phyloP scores from a whole-genome alignment of 2,888 invertebrate genomes.

The Agapetus fuscipes region DNA sequence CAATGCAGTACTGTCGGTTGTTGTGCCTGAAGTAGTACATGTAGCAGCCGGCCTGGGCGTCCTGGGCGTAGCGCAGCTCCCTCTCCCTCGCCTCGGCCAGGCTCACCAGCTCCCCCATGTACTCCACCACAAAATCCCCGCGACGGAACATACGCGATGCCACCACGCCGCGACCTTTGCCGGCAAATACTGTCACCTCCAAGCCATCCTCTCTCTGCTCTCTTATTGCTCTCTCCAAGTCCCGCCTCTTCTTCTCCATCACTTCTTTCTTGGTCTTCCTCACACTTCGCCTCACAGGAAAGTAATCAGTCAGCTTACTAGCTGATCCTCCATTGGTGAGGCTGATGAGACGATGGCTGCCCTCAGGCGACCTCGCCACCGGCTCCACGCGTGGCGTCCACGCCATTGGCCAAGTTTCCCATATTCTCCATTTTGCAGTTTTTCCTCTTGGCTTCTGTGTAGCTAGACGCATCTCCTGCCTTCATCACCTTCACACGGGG shows the following conservation, averaged over 20 bases:
- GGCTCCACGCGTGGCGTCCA: conserved; percentile 1
- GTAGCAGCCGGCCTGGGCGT: conserved; percentile 88
- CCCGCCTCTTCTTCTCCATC: conserved; percentile 73
- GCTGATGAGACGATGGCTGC: too few relatives aligned
- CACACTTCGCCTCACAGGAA: conserved; percentile 77
- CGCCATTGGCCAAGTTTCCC: conserved; percentile 11
- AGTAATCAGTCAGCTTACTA: conserved; percentile 81
- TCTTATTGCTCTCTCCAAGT: conserved; percentile 67
- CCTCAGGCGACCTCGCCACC: conserved; percentile 5
- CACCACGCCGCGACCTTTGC: conserved; percentile 89
- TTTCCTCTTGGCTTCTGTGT: conserved; percentile 35
- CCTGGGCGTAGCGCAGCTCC: conserved; percentile 74
- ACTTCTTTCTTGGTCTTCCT: conserved; percentile 77
- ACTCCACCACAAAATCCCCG: conserved; percentile 95
- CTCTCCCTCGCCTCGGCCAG: conserved; percentile 71
- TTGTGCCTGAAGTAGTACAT: conserved; percentile 97
- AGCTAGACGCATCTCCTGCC: conserved; percentile 29
- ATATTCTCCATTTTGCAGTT: conserved; percentile 31
- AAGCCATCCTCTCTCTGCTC: conserved; percentile 74
- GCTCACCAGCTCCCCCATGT: conserved; percentile 87
- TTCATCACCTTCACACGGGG: conserved; percentile 12
- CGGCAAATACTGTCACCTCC: conserved; percentile 65
- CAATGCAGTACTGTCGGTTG: conserved; percentile 89
- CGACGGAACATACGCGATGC: conserved; percentile 69
- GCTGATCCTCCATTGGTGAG: too few relatives aligned